phyloP scores from a whole-genome alignment of 30 jellyfish, hydroid and myxozoan genomes.

The Pelagia noctiluca region DNA sequence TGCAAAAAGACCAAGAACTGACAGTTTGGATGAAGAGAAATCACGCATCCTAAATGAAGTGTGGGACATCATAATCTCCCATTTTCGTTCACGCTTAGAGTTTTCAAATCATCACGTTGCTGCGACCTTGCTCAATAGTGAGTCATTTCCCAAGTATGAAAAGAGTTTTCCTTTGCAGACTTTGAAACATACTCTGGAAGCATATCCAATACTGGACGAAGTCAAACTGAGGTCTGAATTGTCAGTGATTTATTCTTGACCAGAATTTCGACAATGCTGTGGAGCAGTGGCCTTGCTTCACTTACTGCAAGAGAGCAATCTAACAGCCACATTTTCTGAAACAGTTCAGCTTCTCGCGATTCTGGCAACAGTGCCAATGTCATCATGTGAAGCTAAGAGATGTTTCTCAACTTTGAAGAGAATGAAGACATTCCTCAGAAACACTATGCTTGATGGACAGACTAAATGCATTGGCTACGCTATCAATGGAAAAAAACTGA shows the following conservation, averaged over 20 bases:
- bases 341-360: not conserved
- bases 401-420: not conserved
- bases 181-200: too few species aligned
- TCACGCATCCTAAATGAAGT: conserved; percentile 48
- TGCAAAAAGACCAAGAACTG: conserved; percentile 35
- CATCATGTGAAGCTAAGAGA: not conserved
- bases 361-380: not conserved
- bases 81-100: conserved; percentile 13
- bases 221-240: too few species aligned
- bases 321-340: not conserved
- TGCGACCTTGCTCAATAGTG: conserved; percentile 28
- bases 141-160: conserved; percentile 17
- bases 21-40: conserved; percentile 30
- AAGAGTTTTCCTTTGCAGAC: conserved; percentile 5
- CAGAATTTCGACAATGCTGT: not conserved
- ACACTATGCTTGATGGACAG: too few species aligned
- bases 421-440: not conserved
- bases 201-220: too few species aligned
- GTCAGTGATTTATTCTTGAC: too few species aligned
- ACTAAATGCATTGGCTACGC: too few species aligned
- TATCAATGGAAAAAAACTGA: too few species aligned
- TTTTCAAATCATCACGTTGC: conserved; percentile 45
- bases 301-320: not conserved
- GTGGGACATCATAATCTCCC: conserved; percentile 45
- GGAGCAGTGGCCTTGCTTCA: not conserved